phyloP scores from a whole-genome alignment of 2,113 vertebrate genomes.

The sheep (Ovis aries) region DNA sequence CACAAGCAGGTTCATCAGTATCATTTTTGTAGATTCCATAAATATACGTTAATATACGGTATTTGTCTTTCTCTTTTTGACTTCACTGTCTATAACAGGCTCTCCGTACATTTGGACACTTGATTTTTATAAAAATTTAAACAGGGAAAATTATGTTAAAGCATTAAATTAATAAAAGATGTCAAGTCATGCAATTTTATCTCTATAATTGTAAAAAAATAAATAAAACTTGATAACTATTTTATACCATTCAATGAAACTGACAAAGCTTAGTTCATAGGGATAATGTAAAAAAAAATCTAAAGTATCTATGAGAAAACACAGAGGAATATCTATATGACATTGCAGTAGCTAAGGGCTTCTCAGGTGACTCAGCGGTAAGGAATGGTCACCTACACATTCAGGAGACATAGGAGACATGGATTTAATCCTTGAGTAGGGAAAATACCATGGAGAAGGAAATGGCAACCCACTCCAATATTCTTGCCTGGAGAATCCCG shows the following conservation, averaged over 20 bases:
- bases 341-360: neutral
- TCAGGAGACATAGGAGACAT: neutral
- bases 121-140: neutral
- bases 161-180: neutral
- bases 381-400: neutral
- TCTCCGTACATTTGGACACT: neutral
- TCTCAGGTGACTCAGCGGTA: neutral
- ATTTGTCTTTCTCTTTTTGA: neutral
- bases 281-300: neutral
- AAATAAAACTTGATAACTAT: neutral
- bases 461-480: neutral
- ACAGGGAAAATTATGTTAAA: neutral
- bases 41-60: neutral
- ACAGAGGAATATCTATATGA: neutral
- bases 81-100: neutral
- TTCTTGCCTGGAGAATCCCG: neutral
- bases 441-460: neutral
- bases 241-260: neutral
- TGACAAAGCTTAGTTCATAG: neutral
- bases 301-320: neutral
- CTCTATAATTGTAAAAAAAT: neutral
- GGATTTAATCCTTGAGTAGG: neutral
- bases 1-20: neutral
- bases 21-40: neutral
- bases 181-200: neutral